phyloP scores from a whole-genome alignment of 2,888 invertebrate genomes.

The Atrina japonica region DNA sequence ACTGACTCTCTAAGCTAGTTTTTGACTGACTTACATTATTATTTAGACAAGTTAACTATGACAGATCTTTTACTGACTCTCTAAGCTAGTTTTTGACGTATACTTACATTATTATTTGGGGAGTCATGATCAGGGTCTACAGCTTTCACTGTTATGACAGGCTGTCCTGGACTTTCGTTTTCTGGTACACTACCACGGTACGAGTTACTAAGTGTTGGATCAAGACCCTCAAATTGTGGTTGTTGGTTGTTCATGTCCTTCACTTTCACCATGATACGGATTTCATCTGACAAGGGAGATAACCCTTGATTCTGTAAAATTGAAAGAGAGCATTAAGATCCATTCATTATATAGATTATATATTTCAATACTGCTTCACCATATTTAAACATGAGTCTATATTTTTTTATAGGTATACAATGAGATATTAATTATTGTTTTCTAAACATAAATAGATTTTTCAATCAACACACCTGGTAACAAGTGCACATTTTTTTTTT shows the following conservation, averaged over 20 bases:
- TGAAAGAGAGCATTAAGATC: not conserved
- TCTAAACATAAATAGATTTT: too few relatives aligned
- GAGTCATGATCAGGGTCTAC: constrained; percentile 73
- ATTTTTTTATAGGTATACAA: too few relatives aligned
- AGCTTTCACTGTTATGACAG: constrained; percentile 84
- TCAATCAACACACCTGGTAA: too few relatives aligned
- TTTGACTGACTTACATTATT: too few relatives aligned
- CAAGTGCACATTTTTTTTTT: too few relatives aligned
- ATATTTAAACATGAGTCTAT: too few relatives aligned
- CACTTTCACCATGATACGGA: constrained; percentile 94
- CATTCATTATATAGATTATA: not conserved
- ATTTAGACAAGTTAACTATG: too few relatives aligned
- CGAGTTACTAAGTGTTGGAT: constrained; percentile 87
- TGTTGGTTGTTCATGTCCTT: constrained; percentile 98
- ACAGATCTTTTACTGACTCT: too few relatives aligned
- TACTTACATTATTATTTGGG: constrained; percentile 67
- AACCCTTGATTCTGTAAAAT: constrained; percentile 74
- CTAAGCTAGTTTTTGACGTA: too few relatives aligned
- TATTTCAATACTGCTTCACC: not conserved
- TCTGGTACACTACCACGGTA: constrained; percentile 97
- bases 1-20: too few relatives aligned
- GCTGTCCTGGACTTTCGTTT: constrained; percentile 96
- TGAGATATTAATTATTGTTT: too few relatives aligned
- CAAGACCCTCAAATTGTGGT: constrained; percentile 91
- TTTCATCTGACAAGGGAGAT: constrained; percentile 73